Evolutionary conservation across 2,113 vertebrate genomes (phyloP), one percentile per base, ranked within the genome.

Genomic region (Felis chaus): DNA sequence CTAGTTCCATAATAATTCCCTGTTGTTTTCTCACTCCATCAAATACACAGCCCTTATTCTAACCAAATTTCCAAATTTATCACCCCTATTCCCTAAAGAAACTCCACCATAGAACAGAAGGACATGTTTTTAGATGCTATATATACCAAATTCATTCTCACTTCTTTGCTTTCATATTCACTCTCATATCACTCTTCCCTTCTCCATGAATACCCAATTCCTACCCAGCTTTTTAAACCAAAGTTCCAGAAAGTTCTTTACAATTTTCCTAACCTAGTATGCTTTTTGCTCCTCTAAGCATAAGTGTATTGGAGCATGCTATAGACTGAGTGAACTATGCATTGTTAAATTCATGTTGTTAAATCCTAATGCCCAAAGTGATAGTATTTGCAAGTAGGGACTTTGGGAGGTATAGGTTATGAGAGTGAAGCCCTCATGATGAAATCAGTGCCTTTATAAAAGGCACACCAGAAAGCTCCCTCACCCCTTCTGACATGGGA

Each of bases 151-250:
- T 18, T 76, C 45, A 83, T 48, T 92, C 19, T 91, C 63, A 95
- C 7, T 61, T 79, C 69, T 94, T 76, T 91, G 50, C 68, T 84
- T 82, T 74, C 93, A 69, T 96, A 50, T 85, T 65, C 45, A 89
- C 14, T 81, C 39, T 89, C 33, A 53, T n/a, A 48, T 45, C 55
- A 81, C 11, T n/a, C 13, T 45, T 25, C 14, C 13, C 41, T 39
- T 76, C 81, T 91, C 65, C 25, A 7, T n/a, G 25, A 93, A 84
- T 71, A 85, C 36, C 11, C 1, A 87, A 41, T 50, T 65, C 61
- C 82, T 15, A 95, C 33, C 10, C 31, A 71, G 53, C 50, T 11
- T 87, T 81, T 90, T 87, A 69, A 45, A 86, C 33, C 16, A 86
- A 83, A 73, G 33, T 86, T 48, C 21, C 41, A 95, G 50, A 94